These are phyloP conservation scores for Bilobella aurantiaca DNA, from an alignment of 1,140 invertebrate species.

Conservation along the genomic window DNA sequence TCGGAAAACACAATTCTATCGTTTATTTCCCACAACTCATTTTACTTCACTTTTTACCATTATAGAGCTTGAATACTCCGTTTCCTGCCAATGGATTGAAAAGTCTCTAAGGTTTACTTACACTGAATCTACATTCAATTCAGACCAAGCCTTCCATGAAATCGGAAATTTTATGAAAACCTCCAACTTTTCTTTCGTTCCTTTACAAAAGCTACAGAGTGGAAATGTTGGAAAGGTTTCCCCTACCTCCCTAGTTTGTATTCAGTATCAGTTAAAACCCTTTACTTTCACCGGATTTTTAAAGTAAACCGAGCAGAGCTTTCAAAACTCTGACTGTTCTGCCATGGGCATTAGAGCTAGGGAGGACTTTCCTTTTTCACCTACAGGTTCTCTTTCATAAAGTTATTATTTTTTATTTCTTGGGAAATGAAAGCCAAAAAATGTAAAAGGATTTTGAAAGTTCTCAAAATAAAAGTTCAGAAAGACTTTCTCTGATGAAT, in stretches of 20 bases:
- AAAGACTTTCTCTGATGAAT: too few relatives aligned
- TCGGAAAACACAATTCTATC: too few relatives aligned
- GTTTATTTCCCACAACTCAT: neutral
- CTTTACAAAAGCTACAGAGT: too few relatives aligned
- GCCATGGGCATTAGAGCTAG: too few relatives aligned
- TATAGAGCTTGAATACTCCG: neutral
- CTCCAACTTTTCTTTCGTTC: neutral
- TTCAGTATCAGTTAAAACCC: constrained; percentile 2
- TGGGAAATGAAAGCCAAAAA: neutral
- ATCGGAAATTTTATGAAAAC: neutral
- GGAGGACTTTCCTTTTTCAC: neutral
- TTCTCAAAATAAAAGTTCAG: neutral
- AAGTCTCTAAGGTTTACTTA: neutral
- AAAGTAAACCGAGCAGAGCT: neutral
- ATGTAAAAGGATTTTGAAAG: neutral
- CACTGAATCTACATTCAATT: constrained; percentile 7
- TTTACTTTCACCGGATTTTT: neutral
- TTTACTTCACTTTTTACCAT: neutral
- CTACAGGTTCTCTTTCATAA: neutral
- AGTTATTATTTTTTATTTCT: neutral
- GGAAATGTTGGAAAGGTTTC: too few relatives aligned
- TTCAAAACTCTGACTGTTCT: too few relatives aligned
- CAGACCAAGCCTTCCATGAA: neutral
- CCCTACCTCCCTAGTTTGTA: constrained; percentile 1
- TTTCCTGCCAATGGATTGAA: neutral